phyloP scores from a whole-genome alignment of 2,888 invertebrate genomes.

The Scaptomyza reducta region DNA sequence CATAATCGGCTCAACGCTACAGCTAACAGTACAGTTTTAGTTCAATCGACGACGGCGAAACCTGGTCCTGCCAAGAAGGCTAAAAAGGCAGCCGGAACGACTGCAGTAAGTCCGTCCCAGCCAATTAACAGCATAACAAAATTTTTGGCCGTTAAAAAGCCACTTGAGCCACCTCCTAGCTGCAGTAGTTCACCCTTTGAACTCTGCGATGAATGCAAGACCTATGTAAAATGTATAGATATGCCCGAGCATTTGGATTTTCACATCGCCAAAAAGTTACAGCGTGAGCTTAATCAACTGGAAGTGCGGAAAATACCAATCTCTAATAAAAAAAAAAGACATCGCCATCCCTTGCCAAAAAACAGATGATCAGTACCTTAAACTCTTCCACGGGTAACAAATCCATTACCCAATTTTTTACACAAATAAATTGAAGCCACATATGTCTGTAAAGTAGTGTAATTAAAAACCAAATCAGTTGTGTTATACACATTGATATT shows the following conservation, averaged over 20 bases:
- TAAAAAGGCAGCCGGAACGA: constrained; percentile 28
- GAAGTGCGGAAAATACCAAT: constrained; percentile 66
- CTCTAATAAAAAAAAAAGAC: constrained; percentile 50
- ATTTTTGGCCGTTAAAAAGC: constrained; percentile 59
- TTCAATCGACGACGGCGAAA: constrained; percentile 14
- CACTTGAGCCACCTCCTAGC: constrained; percentile 25
- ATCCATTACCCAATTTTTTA: constrained; percentile 75
- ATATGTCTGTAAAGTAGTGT: neutral
- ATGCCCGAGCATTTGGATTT: constrained; percentile 92
- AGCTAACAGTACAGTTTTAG: neutral
- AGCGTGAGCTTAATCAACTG: constrained; percentile 77
- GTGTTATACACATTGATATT: too few species aligned
- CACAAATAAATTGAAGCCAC: constrained; percentile 55
- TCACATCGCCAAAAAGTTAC: constrained; percentile 92
- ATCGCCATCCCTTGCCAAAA: constrained; percentile 42
- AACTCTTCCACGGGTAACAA: constrained; percentile 48
- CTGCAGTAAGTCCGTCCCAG: neutral
- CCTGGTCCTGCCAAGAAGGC: constrained; percentile 19
- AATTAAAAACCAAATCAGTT: too few species aligned
- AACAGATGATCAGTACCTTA: constrained; percentile 44
- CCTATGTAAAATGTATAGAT: constrained; percentile 86
- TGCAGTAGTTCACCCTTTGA: constrained; percentile 62
- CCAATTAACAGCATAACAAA: constrained; percentile 66
- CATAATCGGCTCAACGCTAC: constrained; percentile 38
- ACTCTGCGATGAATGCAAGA: constrained; percentile 89